Percentiles rank a stretch among this genome's conserved stretches.
phyloP scores from a whole-genome alignment of 2,113 vertebrate species.

The Nansenia antarctica region DNA sequence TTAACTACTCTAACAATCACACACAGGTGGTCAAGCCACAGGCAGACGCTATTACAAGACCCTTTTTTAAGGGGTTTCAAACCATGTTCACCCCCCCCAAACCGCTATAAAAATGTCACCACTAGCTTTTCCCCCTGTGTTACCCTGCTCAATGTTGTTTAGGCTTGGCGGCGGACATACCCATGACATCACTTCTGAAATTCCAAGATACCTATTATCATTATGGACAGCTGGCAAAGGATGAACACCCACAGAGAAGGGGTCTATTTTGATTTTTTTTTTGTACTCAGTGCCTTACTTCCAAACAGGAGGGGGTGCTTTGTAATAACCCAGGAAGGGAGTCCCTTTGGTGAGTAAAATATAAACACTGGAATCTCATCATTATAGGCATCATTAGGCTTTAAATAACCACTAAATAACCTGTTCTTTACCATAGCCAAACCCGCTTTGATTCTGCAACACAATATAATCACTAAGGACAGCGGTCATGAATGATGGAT shows the following conservation, averaged over 20 bases:
- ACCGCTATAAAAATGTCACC: constrained; percentile 25
- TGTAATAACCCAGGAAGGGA: no score
- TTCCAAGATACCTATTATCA: constrained; percentile 54
- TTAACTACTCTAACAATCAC: no score
- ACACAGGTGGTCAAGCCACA: constrained; percentile 38
- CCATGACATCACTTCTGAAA: constrained; percentile 68
- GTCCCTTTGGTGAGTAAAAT: no score
- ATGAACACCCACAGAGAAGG: constrained; percentile 36
- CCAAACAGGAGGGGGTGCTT: no score
- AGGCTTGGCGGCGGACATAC: constrained; percentile 42
- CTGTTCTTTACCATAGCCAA: not conserved
- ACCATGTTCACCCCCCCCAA: constrained; percentile 33
- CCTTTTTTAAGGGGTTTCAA: constrained; percentile 23
- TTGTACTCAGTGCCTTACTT: no score
- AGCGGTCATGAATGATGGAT: no score
- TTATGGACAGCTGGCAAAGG: constrained; percentile 43
- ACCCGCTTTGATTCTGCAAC: no score
- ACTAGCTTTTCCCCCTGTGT: constrained; percentile 39
- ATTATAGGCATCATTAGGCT: no score
- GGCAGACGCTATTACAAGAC: constrained; percentile 21
- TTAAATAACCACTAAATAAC: no score
- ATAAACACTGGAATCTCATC: no score
- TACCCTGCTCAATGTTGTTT: constrained; percentile 39
- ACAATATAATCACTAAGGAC: no score
- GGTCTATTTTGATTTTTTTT: no score